These are phyloP conservation scores for Vidua macroura DNA, from an alignment of 2,113 vertebrate genomes.

Conservation along the genomic window DNA sequence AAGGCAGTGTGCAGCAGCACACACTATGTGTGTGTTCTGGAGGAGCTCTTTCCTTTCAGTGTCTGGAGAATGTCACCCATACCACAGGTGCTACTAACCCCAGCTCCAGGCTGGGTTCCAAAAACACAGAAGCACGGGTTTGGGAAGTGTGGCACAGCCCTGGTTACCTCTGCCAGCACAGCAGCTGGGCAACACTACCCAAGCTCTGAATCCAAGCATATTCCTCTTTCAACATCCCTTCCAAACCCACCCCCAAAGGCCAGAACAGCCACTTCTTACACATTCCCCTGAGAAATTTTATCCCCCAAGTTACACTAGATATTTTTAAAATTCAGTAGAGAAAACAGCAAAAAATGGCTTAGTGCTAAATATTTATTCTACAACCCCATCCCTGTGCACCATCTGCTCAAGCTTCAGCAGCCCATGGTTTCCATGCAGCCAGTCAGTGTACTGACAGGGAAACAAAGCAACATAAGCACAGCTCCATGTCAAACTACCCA, in stretches of 20 bases:
- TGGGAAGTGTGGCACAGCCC: rapidly evolving
- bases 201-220: not conserved
- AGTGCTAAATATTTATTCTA: slow-evolving; percentile 55
- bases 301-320: not conserved
- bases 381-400: slow-evolving; percentile 8
- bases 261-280: not conserved
- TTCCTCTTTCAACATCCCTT: not conserved
- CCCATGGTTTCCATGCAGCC: not conserved
- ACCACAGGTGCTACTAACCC: not conserved
- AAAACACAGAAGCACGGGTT: rapidly evolving
- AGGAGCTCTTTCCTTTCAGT: not conserved
- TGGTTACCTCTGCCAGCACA: not conserved
- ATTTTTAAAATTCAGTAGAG: slow-evolving; percentile 14
- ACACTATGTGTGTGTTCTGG: rapidly evolving
- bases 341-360: not conserved
- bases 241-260: not conserved
- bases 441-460: not conserved
- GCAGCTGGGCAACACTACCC: not conserved
- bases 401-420: slow-evolving; percentile 36
- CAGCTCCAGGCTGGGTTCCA: not conserved
- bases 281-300: not conserved
- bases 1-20: not conserved
- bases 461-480: not conserved
- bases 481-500: not conserved
- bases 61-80: not conserved